Percentiles rank a stretch among this genome's conserved stretches.
Conservation (phyloP, 2,888 invertebrate species). For the Cordilura impudica region DNA sequence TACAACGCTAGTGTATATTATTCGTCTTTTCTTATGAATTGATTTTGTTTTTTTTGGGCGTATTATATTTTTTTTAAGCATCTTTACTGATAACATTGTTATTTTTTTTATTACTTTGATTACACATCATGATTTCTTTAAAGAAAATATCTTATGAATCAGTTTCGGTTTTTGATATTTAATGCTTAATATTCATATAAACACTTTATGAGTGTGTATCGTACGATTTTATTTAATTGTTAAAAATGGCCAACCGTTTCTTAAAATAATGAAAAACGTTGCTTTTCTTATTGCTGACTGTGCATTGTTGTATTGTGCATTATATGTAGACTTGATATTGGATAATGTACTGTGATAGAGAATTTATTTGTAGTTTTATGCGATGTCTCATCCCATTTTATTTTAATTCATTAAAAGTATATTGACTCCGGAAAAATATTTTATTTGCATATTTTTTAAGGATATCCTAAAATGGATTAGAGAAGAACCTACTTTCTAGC, state of each 20-base stretch:
- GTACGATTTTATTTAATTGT: neutral
- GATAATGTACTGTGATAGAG: too few species aligned
- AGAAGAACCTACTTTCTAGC: too few species aligned
- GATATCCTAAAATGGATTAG: too few species aligned
- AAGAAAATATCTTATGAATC: neutral
- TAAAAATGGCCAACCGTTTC: neutral
- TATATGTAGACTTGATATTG: too few species aligned
- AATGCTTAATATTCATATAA: neutral
- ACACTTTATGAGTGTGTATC: neutral
- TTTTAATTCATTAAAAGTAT: too few species aligned
- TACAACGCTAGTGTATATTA: neutral
- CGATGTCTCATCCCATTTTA: too few species aligned
- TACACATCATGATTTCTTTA: conserved; percentile 23
- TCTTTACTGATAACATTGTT: conserved; percentile 1
- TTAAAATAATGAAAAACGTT: neutral
- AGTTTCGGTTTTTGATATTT: neutral
- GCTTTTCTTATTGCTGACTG: neutral
- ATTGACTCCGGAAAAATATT: too few species aligned
- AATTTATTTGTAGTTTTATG: too few species aligned
- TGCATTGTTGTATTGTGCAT: too few species aligned
- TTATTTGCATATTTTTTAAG: too few species aligned
- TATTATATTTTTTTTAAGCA: neutral
- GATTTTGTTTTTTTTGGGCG: neutral
- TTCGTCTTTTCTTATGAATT: neutral
- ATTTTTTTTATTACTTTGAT: neutral